phyloP scores from a whole-genome alignment of 2,797 vertebrate species.

The Pangasius larnaudii region DNA sequence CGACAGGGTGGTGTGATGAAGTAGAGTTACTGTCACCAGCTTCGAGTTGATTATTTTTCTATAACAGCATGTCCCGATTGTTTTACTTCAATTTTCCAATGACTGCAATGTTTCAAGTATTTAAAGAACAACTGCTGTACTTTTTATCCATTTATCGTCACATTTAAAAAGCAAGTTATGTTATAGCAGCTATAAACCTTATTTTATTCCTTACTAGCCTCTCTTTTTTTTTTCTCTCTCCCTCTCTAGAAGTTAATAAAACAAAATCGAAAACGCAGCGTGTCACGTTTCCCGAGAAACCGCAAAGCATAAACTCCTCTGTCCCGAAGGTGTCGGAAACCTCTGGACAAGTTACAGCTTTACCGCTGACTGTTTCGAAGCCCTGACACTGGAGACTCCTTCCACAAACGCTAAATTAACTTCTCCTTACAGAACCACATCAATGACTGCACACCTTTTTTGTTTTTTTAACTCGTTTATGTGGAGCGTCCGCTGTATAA shows the following conservation, averaged over 20 bases:
- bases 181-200: not conserved
- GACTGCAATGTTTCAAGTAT: not conserved
- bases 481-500: not conserved
- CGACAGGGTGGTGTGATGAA: too few relatives aligned
- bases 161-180: not conserved
- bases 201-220: too few relatives aligned
- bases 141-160: not conserved
- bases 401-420: not conserved
- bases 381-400: not conserved
- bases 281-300: too few relatives aligned
- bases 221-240: too few relatives aligned
- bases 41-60: not conserved
- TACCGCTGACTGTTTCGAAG: not conserved
- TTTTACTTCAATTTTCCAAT: not conserved
- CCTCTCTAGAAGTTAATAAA: too few relatives aligned
- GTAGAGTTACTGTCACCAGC: not conserved
- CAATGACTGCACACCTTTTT: not conserved
- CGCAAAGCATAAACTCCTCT: too few relatives aligned
- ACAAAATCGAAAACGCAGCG: too few relatives aligned
- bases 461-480: too few relatives aligned
- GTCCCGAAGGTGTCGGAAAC: too few relatives aligned
- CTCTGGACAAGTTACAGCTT: not conserved
- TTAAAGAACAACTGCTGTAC: not conserved
- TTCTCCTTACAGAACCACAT: not conserved
- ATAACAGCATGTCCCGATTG: too few relatives aligned